These are phyloP conservation scores for Protosalanx chinensis DNA, from an alignment of 2,797 vertebrate genomes.

Conservation along the genomic window DNA sequence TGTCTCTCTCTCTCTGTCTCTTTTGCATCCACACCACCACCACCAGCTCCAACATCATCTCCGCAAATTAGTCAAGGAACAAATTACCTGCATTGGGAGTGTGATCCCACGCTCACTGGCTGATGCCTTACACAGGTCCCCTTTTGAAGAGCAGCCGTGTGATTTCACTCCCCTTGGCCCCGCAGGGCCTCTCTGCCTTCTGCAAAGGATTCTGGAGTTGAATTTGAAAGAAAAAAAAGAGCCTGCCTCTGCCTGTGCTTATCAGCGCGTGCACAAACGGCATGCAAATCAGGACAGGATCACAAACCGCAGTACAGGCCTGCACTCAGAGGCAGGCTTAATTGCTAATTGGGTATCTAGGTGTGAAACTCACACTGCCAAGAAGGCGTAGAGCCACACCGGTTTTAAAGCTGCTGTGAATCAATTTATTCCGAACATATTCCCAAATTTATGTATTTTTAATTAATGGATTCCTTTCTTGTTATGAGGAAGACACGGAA, in stretches of 20 bases:
- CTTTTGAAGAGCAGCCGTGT: slow-evolving; percentile 80
- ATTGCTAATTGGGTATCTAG: slow-evolving; percentile 79
- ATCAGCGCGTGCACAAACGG: slow-evolving; percentile 76
- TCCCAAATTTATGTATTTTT: slow-evolving; percentile 71
- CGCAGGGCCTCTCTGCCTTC: slow-evolving; percentile 68
- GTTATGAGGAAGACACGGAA: slow-evolving; percentile 30
- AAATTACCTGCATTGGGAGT: slow-evolving; percentile 78
- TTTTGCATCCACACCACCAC: slow-evolving; percentile 48
- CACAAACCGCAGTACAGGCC: slow-evolving; percentile 71
- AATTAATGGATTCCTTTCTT: slow-evolving; percentile 64
- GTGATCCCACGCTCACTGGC: slow-evolving; percentile 76
- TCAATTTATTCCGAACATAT: slow-evolving; percentile 61
- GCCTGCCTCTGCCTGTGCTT: slow-evolving; percentile 76
- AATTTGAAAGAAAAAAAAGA: slow-evolving; percentile 74
- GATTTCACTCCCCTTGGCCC: slow-evolving; percentile 69
- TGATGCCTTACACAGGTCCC: slow-evolving; percentile 77
- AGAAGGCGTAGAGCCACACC: slow-evolving; percentile 54
- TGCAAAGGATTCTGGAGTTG: slow-evolving; percentile 75
- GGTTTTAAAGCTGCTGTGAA: slow-evolving; percentile 74
- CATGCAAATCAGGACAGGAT: slow-evolving; percentile 77
- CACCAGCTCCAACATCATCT: slow-evolving; percentile 58
- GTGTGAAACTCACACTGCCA: slow-evolving; percentile 75
- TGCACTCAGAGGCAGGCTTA: slow-evolving; percentile 78
- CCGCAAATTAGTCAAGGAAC: slow-evolving; percentile 78
- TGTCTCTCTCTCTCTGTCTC: no score